Conservation (phyloP, 2,113 vertebrate genomes). For the Saimiri boliviensis region DNA sequence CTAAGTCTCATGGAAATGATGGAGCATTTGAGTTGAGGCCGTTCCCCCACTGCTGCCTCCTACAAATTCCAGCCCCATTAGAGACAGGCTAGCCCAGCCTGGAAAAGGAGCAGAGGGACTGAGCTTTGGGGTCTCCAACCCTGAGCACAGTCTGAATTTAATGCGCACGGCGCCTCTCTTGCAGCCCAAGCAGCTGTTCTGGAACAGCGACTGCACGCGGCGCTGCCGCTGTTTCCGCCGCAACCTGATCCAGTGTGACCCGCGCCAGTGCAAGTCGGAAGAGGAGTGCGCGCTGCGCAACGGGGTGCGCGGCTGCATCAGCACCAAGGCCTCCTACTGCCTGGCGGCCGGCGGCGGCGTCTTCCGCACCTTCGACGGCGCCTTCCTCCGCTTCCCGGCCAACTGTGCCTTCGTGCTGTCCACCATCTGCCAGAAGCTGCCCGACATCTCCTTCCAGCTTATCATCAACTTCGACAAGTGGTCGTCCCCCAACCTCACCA, state of each 20-base stretch:
- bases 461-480: conserved; percentile 99
- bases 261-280: conserved; percentile 94
- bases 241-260: conserved; percentile 98
- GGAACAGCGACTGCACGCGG: conserved; percentile 96
- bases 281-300: conserved; percentile 93
- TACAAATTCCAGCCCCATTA: not conserved
- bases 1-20: not conserved
- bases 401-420: conserved; percentile 98
- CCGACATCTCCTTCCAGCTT: conserved; percentile 98
- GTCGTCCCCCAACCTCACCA: conserved; percentile 96
- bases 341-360: conserved; percentile 94
- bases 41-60: not conserved
- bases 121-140: not conserved
- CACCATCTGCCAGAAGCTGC: conserved; percentile 98
- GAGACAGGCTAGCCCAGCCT: not conserved
- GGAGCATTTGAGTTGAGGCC: not conserved
- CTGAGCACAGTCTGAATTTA: not conserved
- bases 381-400: conserved; percentile 96
- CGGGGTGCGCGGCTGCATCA: conserved; percentile 93
- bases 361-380: conserved; percentile 97
- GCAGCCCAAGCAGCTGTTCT: conserved; percentile 98
- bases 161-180: not conserved
- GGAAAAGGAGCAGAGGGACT: not conserved
- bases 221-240: conserved; percentile 97
- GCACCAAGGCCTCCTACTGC: conserved; percentile 92